phyloP scores from a whole-genome alignment of 2,113 vertebrate genomes.

The Holacanthus passer region DNA sequence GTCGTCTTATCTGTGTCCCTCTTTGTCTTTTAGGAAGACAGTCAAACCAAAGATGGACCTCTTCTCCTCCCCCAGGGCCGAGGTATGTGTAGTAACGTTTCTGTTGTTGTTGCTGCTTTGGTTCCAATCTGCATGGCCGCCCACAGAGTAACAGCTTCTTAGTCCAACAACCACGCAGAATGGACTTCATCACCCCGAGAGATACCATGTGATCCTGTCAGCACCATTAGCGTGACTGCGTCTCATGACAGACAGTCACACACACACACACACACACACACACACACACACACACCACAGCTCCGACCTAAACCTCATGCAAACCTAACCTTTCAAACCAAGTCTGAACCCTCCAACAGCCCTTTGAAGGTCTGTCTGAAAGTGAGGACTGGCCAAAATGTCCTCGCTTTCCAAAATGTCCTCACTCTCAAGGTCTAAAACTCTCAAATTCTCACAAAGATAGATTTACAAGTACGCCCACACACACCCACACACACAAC shows the following conservation, averaged over 20 bases:
- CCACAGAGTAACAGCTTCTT: slow-evolving; percentile 37
- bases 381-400: no score
- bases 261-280: slow-evolving; percentile 4
- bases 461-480: no score
- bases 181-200: slow-evolving; percentile 23
- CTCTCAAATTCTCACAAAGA: no score
- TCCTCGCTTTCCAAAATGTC: no score
- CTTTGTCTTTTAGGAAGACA: slow-evolving; percentile 76
- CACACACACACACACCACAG: slow-evolving; percentile 11
- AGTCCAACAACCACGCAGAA: slow-evolving; percentile 45
- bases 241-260: slow-evolving; percentile 14
- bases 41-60: slow-evolving; percentile 82
- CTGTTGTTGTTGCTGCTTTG: slow-evolving; percentile 60
- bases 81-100: slow-evolving; percentile 73
- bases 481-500: slow-evolving; percentile 5
- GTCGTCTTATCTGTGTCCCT: neutral
- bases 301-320: no score
- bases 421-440: no score
- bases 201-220: slow-evolving; percentile 35
- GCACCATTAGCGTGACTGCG: slow-evolving; percentile 14
- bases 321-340: no score
- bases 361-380: no score
- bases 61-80: slow-evolving; percentile 85
- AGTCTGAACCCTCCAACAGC: no score
- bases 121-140: slow-evolving; percentile 60